Conservation (phyloP, 1,140 invertebrate species). For the Cepaea nemoralis region DNA sequence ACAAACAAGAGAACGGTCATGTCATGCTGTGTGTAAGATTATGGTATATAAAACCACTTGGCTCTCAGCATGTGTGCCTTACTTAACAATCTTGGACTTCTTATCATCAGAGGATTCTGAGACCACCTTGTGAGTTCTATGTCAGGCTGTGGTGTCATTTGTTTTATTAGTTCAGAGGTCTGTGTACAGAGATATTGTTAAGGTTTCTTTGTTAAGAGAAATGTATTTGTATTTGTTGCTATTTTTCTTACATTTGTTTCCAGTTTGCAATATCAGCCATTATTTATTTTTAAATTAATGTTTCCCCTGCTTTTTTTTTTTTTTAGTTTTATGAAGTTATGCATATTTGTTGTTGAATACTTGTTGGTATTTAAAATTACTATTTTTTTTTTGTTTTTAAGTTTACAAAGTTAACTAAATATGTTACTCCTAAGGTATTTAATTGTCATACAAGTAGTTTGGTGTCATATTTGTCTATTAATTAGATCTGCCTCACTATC, state of each 20-base stretch:
- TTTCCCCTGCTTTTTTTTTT: not conserved
- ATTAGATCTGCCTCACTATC: too few species aligned
- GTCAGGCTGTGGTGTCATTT: not conserved
- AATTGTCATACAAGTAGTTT: too few species aligned
- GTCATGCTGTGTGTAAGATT: not conserved
- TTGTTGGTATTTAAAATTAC: too few species aligned
- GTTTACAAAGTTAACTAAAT: too few species aligned
- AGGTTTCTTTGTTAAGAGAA: not conserved
- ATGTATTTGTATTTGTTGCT: not conserved
- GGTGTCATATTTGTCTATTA: too few species aligned
- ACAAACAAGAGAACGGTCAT: not conserved
- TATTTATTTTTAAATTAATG: not conserved
- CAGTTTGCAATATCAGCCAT: too few species aligned
- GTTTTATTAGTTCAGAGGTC: not conserved
- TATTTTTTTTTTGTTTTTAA: too few species aligned
- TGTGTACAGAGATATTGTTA: not conserved
- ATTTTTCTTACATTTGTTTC: not conserved
- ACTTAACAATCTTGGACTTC: not conserved
- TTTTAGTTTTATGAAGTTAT: too few species aligned
- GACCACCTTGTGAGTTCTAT: not conserved
- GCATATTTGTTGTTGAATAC: too few species aligned
- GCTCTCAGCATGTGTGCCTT: not conserved
- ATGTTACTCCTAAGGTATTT: too few species aligned
- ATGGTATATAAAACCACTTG: not conserved
- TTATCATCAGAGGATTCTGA: not conserved